Evolutionary conservation across 2,113 vertebrate species (phyloP).

Genomic region (Stigmatopora argus): DNA sequence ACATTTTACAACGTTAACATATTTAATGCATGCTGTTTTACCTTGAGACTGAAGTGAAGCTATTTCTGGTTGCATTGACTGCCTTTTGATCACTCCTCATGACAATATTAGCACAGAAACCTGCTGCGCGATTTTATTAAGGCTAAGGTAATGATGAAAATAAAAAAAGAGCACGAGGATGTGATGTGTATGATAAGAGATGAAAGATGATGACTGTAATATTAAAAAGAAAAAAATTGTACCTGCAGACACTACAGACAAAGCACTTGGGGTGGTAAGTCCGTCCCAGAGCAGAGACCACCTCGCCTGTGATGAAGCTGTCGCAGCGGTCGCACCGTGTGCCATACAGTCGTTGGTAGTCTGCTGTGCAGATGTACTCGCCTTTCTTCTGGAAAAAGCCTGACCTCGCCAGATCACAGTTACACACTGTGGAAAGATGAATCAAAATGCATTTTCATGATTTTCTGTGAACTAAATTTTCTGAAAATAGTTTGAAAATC

Average conservation of each 20-base stretch:
- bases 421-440: conserved; percentile 78
- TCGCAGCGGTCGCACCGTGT: conserved; percentile 94
- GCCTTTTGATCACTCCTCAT: conserved; percentile 33
- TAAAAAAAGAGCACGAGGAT: conserved; percentile 1
- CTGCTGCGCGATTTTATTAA: conserved; percentile 21
- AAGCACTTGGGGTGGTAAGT: conserved; percentile 98
- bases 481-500: background rate
- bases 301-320: conserved; percentile 95
- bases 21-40: conserved; percentile 53
- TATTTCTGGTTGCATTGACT: conserved; percentile 33
- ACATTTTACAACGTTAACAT: conserved; percentile 62
- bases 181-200: conserved; percentile 16
- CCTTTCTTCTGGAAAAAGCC: conserved; percentile 99
- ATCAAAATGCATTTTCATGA: background rate
- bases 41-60: conserved; percentile 21
- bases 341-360: conserved; percentile 96
- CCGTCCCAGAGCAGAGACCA: conserved; percentile 94
- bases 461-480: background rate
- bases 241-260: conserved; percentile 96
- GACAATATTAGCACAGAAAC: conserved; percentile 8
- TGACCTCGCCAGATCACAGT: conserved; percentile 90
- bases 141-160: conserved; percentile 12
- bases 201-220: conserved; percentile 14
- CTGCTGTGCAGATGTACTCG: conserved; percentile 95
- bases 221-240: conserved; percentile 23